phyloP scores from a whole-genome alignment of 2,888 invertebrate species.

The Prionchulus punctatus region DNA sequence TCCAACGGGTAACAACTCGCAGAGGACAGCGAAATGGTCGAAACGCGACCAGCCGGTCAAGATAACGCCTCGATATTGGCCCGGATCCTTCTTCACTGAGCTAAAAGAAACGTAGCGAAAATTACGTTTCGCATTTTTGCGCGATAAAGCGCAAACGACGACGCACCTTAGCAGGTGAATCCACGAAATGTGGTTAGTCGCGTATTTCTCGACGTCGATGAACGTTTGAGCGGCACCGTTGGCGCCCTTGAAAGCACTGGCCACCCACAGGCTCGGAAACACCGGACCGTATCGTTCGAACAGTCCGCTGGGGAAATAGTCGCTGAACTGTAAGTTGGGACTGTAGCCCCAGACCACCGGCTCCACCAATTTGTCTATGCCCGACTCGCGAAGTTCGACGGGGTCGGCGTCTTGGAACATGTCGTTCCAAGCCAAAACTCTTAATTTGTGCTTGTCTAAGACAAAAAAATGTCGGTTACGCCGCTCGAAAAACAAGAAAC shows the following conservation, averaged over 20 bases:
- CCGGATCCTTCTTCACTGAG: conserved; percentile 9
- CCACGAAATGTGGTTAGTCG: conserved; percentile 39
- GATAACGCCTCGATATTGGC: conserved; percentile 33
- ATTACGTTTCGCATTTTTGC: conserved; percentile 17
- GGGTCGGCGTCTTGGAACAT: conserved; percentile 21
- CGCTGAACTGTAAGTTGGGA: conserved; percentile 25
- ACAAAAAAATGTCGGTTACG: conserved; percentile 2
- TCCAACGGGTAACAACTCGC: conserved; percentile 38
- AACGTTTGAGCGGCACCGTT: conserved; percentile 36
- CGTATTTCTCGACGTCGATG: conserved; percentile 37
- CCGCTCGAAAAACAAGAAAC: background rate
- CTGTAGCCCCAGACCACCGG: conserved; percentile 30
- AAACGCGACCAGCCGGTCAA: conserved; percentile 40
- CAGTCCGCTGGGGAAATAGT: conserved; percentile 31
- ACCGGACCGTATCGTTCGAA: conserved; percentile 53
- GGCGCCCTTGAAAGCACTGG: conserved; percentile 52
- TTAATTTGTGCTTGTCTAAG: conserved; percentile 7
- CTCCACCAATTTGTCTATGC: conserved; percentile 19
- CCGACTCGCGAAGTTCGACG: conserved; percentile 13
- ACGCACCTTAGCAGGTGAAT: conserved; percentile 26
- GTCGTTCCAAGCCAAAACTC: conserved; percentile 31
- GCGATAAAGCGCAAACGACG: too few species aligned
- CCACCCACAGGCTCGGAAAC: conserved; percentile 54
- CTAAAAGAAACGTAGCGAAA: too few species aligned
- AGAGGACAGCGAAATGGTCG: conserved; percentile 38